These are phyloP conservation scores for Galeopterus variegatus DNA, from an alignment of 2,113 vertebrate genomes.

Conservation along the genomic window DNA sequence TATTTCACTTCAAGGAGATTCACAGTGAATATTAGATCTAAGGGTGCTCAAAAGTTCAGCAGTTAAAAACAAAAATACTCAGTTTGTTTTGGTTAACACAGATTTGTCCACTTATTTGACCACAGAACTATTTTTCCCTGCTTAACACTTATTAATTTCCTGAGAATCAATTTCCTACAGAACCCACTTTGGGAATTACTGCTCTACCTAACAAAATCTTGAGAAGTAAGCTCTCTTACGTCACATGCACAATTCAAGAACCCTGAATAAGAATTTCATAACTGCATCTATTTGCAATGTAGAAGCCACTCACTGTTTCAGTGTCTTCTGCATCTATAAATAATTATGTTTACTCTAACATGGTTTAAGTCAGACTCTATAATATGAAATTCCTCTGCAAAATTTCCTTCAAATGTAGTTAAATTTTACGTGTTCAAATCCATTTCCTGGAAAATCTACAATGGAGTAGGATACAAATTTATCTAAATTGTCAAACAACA, in stretches of 20 bases:
- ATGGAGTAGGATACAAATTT: conserved; percentile 31
- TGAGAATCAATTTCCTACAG: conserved; percentile 20
- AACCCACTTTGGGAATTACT: conserved; percentile 30
- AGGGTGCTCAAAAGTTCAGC: not conserved
- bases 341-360: not conserved
- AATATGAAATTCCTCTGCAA: conserved; percentile 17
- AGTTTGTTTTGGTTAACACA: not conserved
- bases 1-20: conserved; percentile 45
- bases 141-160: not conserved
- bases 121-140: not conserved
- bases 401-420: conserved; percentile 38
- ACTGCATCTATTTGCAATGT: not conserved
- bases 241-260: not conserved
- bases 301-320: not conserved
- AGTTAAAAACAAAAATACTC: conserved; percentile 32
- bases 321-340: conserved; percentile 33
- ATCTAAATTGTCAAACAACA: conserved; percentile 37
- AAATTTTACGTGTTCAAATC: conserved; percentile 52
- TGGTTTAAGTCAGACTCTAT: not conserved
- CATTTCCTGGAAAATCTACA: conserved; percentile 44
- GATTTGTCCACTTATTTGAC: conserved; percentile 19
- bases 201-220: not conserved
- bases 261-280: not conserved
- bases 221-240: not conserved
- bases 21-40: not conserved